phyloP scores from a whole-genome alignment of 2,888 invertebrate genomes.

The Sesia apiformis region DNA sequence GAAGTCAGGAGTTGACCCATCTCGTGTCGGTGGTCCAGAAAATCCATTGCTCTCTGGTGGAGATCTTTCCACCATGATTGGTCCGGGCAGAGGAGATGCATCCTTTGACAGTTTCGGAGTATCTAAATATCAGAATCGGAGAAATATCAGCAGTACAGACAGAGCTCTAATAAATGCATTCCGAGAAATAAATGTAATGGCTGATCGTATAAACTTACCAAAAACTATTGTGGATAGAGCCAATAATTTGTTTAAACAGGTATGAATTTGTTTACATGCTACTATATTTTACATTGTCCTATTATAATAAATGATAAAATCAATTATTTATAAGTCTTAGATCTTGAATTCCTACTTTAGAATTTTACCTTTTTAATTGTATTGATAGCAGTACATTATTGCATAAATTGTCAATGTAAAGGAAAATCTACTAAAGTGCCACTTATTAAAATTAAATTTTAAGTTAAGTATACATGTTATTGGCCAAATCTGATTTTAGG shows the following conservation, averaged over 20 bases:
- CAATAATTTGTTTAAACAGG: conserved; percentile 97
- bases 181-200: conserved; percentile 98
- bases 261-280: conserved; percentile 14
- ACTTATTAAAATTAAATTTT: no score
- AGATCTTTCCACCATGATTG: conserved; percentile 97
- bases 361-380: no score
- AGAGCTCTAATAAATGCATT: conserved; percentile 96
- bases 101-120: conserved; percentile 92
- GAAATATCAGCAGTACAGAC: conserved; percentile 93
- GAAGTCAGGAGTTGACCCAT: conserved; percentile 96
- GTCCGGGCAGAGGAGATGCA: conserved; percentile 82
- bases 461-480: no score
- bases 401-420: no score
- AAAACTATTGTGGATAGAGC: conserved; percentile 98
- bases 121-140: conserved; percentile 82
- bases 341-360: no score
- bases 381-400: no score
- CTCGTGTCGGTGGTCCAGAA: conserved; percentile 99
- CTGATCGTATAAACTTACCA: conserved; percentile 96
- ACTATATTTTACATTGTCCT: no score
- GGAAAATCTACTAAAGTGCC: no score
- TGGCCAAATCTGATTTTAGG: no score
- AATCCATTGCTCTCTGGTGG: conserved; percentile 96
- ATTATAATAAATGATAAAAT: no score
- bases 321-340: no score